These are phyloP conservation scores for Catocala nupta DNA, from an alignment of 2,888 invertebrate species.

Conservation along the genomic window DNA sequence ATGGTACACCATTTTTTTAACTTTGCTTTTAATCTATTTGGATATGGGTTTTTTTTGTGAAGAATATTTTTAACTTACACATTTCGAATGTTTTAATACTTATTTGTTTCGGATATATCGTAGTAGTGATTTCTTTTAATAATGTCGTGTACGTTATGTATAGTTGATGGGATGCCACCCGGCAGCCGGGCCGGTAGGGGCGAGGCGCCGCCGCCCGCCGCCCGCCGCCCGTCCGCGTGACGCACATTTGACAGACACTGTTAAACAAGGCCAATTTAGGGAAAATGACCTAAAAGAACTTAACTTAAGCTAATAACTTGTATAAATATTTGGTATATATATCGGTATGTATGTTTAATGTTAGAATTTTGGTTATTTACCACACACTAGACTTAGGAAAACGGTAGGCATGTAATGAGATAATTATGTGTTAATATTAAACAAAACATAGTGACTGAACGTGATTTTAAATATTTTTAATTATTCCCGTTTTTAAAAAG, in stretches of 20 bases:
- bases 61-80: conserved; percentile 67
- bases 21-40: conserved; percentile 80
- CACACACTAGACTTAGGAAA: conserved; percentile 86
- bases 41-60: conserved; percentile 81
- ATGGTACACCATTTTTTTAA: conserved; percentile 66
- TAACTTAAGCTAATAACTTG: conserved; percentile 87
- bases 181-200: conserved; percentile 29
- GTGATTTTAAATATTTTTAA: conserved; percentile 82
- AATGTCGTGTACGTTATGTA: conserved; percentile 59
- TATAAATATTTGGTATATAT: conserved; percentile 87
- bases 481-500: conserved; percentile 77
- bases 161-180: conserved; percentile 44
- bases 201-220: conserved; percentile 45
- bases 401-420: conserved; percentile 84
- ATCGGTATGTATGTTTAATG: conserved; percentile 87
- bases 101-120: conserved; percentile 62
- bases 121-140: conserved; percentile 83
- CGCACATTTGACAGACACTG: conserved; percentile 82
- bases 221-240: conserved; percentile 55
- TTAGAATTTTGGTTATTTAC: conserved; percentile 87
- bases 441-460: conserved; percentile 86
- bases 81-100: conserved; percentile 64
- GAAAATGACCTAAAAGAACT: conserved; percentile 85
- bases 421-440: conserved; percentile 86
- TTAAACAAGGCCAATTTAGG: conserved; percentile 85